These are phyloP conservation scores for Spinus pinus DNA, from an alignment of 2,797 vertebrate species.

Conservation along the genomic window DNA sequence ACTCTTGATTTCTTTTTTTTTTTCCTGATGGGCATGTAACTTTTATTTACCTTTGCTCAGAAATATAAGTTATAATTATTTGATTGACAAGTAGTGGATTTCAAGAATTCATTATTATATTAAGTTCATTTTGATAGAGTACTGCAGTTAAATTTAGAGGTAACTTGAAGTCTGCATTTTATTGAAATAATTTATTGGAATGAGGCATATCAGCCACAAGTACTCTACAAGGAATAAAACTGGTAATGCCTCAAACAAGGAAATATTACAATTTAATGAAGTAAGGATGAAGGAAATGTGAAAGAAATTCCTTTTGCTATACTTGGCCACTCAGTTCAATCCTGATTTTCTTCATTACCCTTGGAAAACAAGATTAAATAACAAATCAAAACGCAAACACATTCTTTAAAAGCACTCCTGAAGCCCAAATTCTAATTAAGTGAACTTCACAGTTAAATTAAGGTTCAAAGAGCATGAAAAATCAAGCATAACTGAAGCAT, in stretches of 20 bases:
- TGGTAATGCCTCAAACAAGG: constrained; percentile 17
- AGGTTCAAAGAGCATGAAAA: constrained; percentile 67
- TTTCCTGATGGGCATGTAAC: constrained; percentile 48
- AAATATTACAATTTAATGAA: constrained; percentile 32
- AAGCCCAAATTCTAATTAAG: constrained; percentile 47
- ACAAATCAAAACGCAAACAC: constrained; percentile 37
- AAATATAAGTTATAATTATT: constrained; percentile 15
- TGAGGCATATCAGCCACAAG: background rate
- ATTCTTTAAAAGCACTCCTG: constrained; percentile 9
- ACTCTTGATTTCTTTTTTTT: constrained; percentile 34
- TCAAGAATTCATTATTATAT: background rate
- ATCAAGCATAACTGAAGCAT: constrained; percentile 53
- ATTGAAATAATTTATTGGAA: background rate
- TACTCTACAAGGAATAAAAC: constrained; percentile 20
- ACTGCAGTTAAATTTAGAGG: background rate
- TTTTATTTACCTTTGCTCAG: constrained; percentile 67
- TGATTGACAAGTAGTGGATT: constrained; percentile 8
- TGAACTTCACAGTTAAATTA: constrained; percentile 64
- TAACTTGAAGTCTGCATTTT: background rate
- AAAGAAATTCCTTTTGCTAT: background rate
- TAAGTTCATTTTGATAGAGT: background rate
- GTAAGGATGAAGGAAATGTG: background rate
- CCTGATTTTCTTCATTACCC: constrained; percentile 43
- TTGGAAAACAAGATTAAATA: constrained; percentile 31
- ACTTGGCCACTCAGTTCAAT: constrained; percentile 19